phyloP scores from a whole-genome alignment of 2,797 vertebrate species.

The Denticeps clupeoides region DNA sequence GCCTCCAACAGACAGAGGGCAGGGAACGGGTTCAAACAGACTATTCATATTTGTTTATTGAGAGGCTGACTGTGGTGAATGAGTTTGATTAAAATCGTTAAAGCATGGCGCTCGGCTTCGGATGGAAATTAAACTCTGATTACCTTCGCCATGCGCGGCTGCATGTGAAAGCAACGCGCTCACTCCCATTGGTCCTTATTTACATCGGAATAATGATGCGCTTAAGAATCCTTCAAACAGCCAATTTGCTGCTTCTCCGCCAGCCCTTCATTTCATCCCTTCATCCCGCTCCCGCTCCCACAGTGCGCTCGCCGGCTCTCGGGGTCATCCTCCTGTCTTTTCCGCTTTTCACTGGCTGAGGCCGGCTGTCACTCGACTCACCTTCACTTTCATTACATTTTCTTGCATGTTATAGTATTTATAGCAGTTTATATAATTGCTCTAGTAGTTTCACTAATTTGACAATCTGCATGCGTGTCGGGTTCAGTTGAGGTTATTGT shows the following conservation, averaged over 20 bases:
- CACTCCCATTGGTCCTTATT: slow-evolving; percentile 6
- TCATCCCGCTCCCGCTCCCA: slow-evolving; percentile 2
- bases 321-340: neutral
- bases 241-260: slow-evolving; percentile 25
- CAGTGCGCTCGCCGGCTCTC: neutral
- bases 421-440: too few relatives aligned
- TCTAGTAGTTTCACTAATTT: too few relatives aligned
- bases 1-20: too few relatives aligned
- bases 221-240: slow-evolving; percentile 26
- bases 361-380: too few relatives aligned
- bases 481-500: too few relatives aligned
- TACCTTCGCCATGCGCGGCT: slow-evolving; percentile 42
- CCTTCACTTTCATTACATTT: too few relatives aligned
- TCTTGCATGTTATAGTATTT: too few relatives aligned
- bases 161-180: slow-evolving; percentile 23
- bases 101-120: slow-evolving; percentile 41
- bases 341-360: neutral
- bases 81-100: slow-evolving; percentile 51
- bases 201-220: slow-evolving; percentile 29
- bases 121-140: slow-evolving; percentile 48
- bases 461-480: too few relatives aligned
- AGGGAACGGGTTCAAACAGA: too few relatives aligned
- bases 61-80: slow-evolving; percentile 33
- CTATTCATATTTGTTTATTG: slow-evolving; percentile 37
- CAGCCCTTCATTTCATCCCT: neutral